Conservation (phyloP, 2,113 vertebrate genomes). For the Caloenas nicobarica region DNA sequence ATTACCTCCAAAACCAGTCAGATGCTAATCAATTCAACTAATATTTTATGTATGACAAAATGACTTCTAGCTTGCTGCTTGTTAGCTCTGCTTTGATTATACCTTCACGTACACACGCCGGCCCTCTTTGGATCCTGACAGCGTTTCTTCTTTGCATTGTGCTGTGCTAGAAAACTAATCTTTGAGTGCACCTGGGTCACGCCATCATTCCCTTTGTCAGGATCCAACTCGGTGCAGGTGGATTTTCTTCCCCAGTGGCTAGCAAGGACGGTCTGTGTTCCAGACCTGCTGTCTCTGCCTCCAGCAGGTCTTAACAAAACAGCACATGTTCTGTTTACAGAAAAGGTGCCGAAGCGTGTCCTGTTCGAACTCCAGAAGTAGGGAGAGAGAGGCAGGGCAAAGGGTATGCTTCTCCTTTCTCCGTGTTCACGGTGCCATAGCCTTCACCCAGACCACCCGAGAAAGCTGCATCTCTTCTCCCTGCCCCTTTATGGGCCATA, state of each 20-base stretch:
- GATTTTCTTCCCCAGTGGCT: not conserved
- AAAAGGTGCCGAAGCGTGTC: not conserved
- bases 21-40: not conserved
- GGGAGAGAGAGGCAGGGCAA: not conserved
- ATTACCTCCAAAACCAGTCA: not conserved
- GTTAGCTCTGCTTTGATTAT: not conserved
- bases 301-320: not conserved
- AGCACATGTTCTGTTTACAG: not conserved
- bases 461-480: not conserved
- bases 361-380: not conserved
- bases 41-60: not conserved
- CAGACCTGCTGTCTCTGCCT: not conserved
- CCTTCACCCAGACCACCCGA: not conserved
- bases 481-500: not conserved
- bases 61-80: not conserved
- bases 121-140: not conserved
- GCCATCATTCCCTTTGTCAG: not conserved
- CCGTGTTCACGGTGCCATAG: fast-evolving
- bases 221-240: not conserved
- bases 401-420: not conserved
- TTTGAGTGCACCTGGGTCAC: not conserved
- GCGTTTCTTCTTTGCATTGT: not conserved
- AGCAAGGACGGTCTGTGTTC: fast-evolving
- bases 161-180: not conserved
- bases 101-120: not conserved